phyloP scores from a whole-genome alignment of 2,888 invertebrate species.

The Chesias legatella region DNA sequence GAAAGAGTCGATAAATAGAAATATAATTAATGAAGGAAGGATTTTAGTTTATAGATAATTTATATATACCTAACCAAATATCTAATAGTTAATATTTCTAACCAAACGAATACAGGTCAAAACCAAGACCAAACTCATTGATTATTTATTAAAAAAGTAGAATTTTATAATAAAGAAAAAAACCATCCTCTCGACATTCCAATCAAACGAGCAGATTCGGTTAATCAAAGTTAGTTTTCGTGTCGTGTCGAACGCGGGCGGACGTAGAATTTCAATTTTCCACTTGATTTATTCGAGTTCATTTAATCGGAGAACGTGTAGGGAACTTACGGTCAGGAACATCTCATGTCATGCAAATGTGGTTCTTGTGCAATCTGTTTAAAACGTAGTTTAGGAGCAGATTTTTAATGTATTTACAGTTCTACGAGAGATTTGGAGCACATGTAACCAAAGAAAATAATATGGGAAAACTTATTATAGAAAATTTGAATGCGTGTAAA shows the following conservation, averaged over 20 bases:
- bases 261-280: conserved; percentile 65
- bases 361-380: not conserved
- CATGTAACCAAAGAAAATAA: too few species aligned
- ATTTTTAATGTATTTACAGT: too few species aligned
- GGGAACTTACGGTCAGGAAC: conserved; percentile 16
- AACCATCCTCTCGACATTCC: conserved; percentile 40
- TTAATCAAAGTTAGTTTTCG: conserved; percentile 60
- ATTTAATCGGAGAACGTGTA: conserved; percentile 42
- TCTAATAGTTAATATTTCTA: too few species aligned
- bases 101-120: too few species aligned
- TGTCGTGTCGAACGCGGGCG: conserved; percentile 33
- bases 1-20: conserved; percentile 15
- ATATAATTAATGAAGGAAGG: conserved; percentile 4
- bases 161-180: conserved; percentile 25
- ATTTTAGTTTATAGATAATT: too few species aligned
- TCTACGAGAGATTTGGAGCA: too few species aligned
- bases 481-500: too few species aligned
- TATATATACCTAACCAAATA: too few species aligned
- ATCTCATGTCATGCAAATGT: conserved; percentile 8
- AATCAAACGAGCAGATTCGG: conserved; percentile 48
- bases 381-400: too few species aligned
- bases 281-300: conserved; percentile 65
- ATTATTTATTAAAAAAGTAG: conserved; percentile 17
- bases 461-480: too few species aligned
- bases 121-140: too few species aligned